phyloP scores from a whole-genome alignment of 2,797 vertebrate genomes.

The Rallus crepitans region DNA sequence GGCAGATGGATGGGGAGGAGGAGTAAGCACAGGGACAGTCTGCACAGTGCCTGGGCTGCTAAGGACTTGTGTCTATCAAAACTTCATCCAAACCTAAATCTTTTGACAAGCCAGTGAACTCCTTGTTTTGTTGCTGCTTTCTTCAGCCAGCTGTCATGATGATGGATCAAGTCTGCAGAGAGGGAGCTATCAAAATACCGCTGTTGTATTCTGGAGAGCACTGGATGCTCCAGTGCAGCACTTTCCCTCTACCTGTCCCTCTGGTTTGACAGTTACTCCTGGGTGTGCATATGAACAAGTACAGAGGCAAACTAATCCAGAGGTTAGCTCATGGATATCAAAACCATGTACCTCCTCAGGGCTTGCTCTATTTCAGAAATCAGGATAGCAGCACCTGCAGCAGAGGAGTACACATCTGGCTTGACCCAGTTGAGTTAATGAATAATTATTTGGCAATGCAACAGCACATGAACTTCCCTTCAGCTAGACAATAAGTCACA shows the following conservation, averaged over 20 bases:
- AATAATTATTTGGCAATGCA: not conserved
- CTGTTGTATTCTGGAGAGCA: not conserved
- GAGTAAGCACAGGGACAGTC: not conserved
- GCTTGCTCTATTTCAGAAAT: not conserved
- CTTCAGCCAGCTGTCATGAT: not conserved
- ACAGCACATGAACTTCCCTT: not conserved
- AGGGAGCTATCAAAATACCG: not conserved
- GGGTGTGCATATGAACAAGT: not conserved
- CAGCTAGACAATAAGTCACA: not conserved
- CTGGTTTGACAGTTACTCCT: not conserved
- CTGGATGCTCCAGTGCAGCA: fast-evolving
- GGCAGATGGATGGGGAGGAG: not conserved
- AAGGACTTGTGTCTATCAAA: not conserved
- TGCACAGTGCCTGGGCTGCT: not conserved
- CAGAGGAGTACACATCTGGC: not conserved
- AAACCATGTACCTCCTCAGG: not conserved
- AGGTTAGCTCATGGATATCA: not conserved
- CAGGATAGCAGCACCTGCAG: not conserved
- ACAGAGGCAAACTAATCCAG: not conserved
- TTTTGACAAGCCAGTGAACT: not conserved
- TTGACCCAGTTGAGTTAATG: not conserved
- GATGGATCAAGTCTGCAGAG: not conserved
- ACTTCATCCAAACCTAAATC: not conserved
- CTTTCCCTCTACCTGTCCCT: not conserved
- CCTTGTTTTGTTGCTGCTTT: not conserved